Evolutionary conservation across 2,888 invertebrate genomes (phyloP).

Genomic region (Protodeltote pygarga): DNA sequence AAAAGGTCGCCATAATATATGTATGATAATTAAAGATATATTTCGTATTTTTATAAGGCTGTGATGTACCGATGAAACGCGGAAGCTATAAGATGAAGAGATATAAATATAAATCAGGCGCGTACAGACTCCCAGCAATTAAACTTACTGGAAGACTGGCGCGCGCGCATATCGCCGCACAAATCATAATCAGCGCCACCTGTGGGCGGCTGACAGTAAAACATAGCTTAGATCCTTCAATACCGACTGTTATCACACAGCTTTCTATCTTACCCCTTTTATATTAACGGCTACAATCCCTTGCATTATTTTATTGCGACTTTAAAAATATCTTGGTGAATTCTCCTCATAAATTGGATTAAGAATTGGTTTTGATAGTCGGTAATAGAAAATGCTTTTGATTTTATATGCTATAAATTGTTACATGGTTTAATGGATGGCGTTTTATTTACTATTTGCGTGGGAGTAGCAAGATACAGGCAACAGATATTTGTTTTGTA

Average conservation of each 20-base stretch:
- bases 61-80: slow-evolving; percentile 40
- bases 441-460: slow-evolving; percentile 11
- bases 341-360: slow-evolving; percentile 43
- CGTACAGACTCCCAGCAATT: slow-evolving; percentile 49
- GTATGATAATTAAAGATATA: slow-evolving; percentile 21
- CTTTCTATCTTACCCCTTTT: slow-evolving; percentile 27
- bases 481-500: not conserved
- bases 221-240: slow-evolving; percentile 51
- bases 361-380: slow-evolving; percentile 42
- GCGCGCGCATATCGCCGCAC: slow-evolving; percentile 56
- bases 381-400: slow-evolving; percentile 43
- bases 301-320: slow-evolving; percentile 6
- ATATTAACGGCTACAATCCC: slow-evolving; percentile 19
- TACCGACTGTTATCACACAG: slow-evolving; percentile 17
- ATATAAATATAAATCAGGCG: slow-evolving; percentile 50
- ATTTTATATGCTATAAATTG: slow-evolving; percentile 29
- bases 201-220: slow-evolving; percentile 61
- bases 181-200: slow-evolving; percentile 71
- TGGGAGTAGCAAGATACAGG: slow-evolving; percentile 14
- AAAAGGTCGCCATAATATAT: slow-evolving; percentile 10
- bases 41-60: slow-evolving; percentile 21
- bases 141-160: slow-evolving; percentile 47
- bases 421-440: slow-evolving; percentile 16
- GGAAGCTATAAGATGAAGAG: slow-evolving; percentile 46
- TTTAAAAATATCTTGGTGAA: slow-evolving; percentile 35